Base-by-base conservation (phyloP, 2,888 invertebrate species). In the Mechanitis mazaeus region DNA sequence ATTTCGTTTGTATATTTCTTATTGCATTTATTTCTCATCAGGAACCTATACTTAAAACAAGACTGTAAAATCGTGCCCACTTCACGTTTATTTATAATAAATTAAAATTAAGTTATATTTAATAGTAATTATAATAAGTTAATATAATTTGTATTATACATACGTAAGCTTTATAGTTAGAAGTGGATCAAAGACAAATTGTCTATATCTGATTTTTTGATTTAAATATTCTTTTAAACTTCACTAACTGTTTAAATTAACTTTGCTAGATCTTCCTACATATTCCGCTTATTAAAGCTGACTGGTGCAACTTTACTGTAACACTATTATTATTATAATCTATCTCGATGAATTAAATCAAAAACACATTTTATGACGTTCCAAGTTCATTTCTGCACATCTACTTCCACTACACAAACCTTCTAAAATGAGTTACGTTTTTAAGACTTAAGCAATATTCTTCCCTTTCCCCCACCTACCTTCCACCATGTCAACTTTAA, bases 351-450 rank as follows among this genome's bases (percentile, higher is more conserved):
- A 20, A 20, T 20, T 20, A 20, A 20, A 20, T 20, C 20, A 38
- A 38, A 38, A 38, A 38, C 4, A 38, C 38, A 20, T 20, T 20
- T 20, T 20, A 20, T 20, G 20, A 20, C 20, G 20, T 1, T 35
- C 3, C 35, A 3, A 2, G 35, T 42, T 42, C 42, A 9, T 42
- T 42, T 11, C 38, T 38, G 38, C 38, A 47, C 3, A 7, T 47
- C 6, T 11, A 60, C 53, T 64, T 68, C 65, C 69, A 73, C 73
- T 74, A 75, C 72, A 66, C 63, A 46, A 68, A 77, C 76, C 74
- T 75, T 74, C 69, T 75, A 78, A 72, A 75, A 80, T 81, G 75
- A 81, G 80, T 82, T 81, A 82, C 80, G 80, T 77, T 69, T 76
- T 72, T 79, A 82, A 83, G 81, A 82, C 78, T 65, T 66, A 55